Evolutionary conservation across 2,113 vertebrate species (phyloP).

Genomic region (Alectura lathami): DNA sequence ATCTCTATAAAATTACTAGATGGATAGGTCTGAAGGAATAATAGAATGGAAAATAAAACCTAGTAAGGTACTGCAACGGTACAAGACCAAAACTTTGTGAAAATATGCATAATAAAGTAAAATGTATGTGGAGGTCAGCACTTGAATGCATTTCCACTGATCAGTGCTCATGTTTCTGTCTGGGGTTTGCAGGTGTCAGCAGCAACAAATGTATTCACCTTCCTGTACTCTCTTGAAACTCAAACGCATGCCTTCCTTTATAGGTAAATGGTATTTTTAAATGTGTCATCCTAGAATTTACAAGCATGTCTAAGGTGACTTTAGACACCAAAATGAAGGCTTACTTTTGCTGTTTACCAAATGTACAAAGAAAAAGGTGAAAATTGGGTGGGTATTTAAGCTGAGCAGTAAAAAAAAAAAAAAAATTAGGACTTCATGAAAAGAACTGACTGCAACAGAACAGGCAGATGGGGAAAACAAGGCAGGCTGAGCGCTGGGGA

Average conservation of each 20-base stretch:
- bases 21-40: not conserved
- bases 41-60: not conserved
- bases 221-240: not conserved
- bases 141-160: not conserved
- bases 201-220: not conserved
- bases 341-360: not conserved
- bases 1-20: not conserved
- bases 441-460: not conserved
- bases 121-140: not conserved
- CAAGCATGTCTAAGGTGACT: not conserved
- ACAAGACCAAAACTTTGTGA: not conserved
- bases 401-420: not conserved
- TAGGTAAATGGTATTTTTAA: not conserved
- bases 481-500: not conserved
- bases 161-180: not conserved
- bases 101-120: not conserved
- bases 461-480: not conserved
- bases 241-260: not conserved
- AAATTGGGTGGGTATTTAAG: not conserved
- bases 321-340: not conserved
- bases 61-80: not conserved
- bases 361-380: not conserved
- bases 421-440: not conserved
- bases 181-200: not conserved
- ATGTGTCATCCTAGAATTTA: not conserved